Evolutionary conservation across 2,797 vertebrate genomes (phyloP).

Genomic region (Chromobotia macracanthus): DNA sequence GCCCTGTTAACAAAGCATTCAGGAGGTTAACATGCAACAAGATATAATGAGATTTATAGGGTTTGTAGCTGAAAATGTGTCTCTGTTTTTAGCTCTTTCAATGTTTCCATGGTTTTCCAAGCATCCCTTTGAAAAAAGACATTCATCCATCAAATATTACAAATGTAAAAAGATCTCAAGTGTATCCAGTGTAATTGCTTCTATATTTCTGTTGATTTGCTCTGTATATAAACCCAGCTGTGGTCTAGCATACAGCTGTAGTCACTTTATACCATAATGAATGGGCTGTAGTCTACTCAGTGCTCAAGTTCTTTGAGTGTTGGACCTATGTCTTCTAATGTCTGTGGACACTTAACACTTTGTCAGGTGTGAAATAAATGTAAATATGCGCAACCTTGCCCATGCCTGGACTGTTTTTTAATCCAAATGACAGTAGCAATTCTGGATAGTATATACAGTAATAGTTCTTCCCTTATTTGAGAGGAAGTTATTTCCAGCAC

Average conservation of each 20-base stretch:
- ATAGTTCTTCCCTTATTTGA: too few relatives aligned
- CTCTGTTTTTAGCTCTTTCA: conserved; percentile 11
- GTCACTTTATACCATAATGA: conserved; percentile 60
- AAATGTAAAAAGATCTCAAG: conserved; percentile 52
- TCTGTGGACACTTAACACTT: conserved; percentile 80
- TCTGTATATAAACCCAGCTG: conserved; percentile 73
- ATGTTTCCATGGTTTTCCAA: conserved; percentile 58
- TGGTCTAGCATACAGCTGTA: conserved; percentile 62
- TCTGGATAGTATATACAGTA: too few relatives aligned
- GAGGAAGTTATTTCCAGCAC: background rate
- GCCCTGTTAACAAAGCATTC: conserved; percentile 46
- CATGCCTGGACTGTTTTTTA: conserved; percentile 17
- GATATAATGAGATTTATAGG: conserved; percentile 15
- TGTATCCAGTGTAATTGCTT: conserved; percentile 51
- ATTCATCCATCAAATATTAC: conserved; percentile 54
- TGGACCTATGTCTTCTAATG: conserved; percentile 76
- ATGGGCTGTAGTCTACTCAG: conserved; percentile 69
- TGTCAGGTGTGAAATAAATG: conserved; percentile 84
- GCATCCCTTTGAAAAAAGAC: conserved; percentile 40
- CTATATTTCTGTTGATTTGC: conserved; percentile 60
- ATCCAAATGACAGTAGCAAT: background rate
- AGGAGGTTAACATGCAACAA: conserved; percentile 6
- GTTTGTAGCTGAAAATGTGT: conserved; percentile 57
- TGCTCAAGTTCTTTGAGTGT: conserved; percentile 77
- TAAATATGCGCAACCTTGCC: conserved; percentile 72